Conservation (phyloP, 1,140 invertebrate genomes). For the Rhagoletis pomonella region DNA sequence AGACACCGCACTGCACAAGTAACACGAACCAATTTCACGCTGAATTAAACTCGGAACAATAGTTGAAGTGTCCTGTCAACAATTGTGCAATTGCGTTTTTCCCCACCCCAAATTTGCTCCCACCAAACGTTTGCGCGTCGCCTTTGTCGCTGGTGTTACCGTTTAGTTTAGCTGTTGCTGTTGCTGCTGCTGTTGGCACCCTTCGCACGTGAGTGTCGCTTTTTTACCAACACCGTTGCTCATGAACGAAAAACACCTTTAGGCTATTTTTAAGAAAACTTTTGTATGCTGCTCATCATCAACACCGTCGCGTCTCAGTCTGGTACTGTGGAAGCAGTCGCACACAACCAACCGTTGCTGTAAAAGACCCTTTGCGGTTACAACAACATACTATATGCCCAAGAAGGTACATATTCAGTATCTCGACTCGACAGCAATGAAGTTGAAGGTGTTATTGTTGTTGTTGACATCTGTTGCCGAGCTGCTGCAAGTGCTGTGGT, state of each 20-base stretch:
- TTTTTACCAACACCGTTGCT: constrained; percentile 18
- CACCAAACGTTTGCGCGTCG: background rate
- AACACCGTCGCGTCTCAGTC: constrained; percentile 9
- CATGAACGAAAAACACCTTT: constrained; percentile 51
- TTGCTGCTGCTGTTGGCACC: constrained; percentile 30
- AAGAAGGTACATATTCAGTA: background rate
- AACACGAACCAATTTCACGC: constrained; percentile 57
- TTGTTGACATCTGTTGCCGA: constrained; percentile 27
- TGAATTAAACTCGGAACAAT: constrained; percentile 58
- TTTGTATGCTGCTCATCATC: constrained; percentile 41
- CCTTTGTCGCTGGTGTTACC: constrained; percentile 37
- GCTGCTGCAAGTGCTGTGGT: background rate
- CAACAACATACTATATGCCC: background rate
- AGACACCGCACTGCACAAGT: background rate
- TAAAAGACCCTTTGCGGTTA: constrained; percentile 22
- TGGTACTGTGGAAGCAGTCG: background rate
- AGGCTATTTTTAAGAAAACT: constrained; percentile 57
- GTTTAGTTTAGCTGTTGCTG: background rate
- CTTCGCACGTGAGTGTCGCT: constrained; percentile 20
- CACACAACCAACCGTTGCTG: background rate
- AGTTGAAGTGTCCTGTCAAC: constrained; percentile 58
- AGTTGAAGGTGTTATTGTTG: background rate
- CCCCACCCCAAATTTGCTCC: background rate
- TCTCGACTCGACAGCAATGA: background rate
- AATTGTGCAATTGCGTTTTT: constrained; percentile 39